A percentile compares a stretch with the other conserved stretches of the same genome.
phyloP scores from a whole-genome alignment of 2,113 vertebrate species.

The Clinocottus analis region DNA sequence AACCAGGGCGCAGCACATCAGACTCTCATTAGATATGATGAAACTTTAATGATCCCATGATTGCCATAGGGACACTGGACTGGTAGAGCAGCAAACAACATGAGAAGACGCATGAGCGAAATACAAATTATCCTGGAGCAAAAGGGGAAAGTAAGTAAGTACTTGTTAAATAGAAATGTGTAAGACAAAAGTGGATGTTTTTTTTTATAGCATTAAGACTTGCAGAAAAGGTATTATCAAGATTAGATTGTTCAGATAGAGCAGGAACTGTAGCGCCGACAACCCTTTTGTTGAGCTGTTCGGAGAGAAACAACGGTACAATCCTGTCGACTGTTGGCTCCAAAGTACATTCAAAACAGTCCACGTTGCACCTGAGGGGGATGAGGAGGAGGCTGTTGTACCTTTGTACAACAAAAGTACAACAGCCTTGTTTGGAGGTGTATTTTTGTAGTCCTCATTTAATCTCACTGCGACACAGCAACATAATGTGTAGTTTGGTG shows the following conservation, averaged over 20 bases:
- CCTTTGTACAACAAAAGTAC: too few relatives aligned
- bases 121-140: not conserved
- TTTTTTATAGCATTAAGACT: not conserved
- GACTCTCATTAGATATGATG: conserved; percentile 50
- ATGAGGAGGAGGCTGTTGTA: conserved; percentile 57
- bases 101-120: conserved; percentile 9
- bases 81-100: conserved; percentile 20
- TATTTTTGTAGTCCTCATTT: conserved; percentile 36
- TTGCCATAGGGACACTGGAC: conserved; percentile 20
- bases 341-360: conserved; percentile 56
- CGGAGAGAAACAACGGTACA: conserved; percentile 47
- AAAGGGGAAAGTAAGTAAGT: not conserved
- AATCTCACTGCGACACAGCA: conserved; percentile 34
- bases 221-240: not conserved
- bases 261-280: conserved; percentile 24
- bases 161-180: not conserved
- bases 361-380: conserved; percentile 48
- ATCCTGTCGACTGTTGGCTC: conserved; percentile 54
- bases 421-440: conserved; percentile 13
- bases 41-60: conserved; percentile 53
- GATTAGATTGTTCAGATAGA: not conserved
- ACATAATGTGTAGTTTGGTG: conserved; percentile 27
- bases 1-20: conserved; percentile 37
- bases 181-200: not conserved
- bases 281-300: conserved; percentile 24